Evolutionary conservation across 2,113 vertebrate species (phyloP), one percentile per base, ranked within the genome.

Genomic region (Vulpes vulpes): DNA sequence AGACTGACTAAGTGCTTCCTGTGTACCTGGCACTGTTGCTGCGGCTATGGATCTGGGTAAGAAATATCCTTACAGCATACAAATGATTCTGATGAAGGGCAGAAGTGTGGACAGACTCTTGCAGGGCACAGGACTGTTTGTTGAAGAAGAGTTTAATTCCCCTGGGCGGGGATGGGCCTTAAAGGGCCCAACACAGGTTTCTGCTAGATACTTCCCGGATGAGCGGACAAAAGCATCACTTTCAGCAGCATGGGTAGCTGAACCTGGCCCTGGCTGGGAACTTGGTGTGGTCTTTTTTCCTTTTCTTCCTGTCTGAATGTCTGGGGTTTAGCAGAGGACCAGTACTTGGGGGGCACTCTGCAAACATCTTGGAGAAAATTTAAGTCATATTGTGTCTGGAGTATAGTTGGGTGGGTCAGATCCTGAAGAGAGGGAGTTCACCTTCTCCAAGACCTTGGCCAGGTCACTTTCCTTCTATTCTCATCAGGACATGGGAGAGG

Each of bases 111-210:
- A 27, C 0, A 22, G 51, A 38, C 49, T 94, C 60, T 51, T 25
- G 2, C 1, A 55, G 73, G 8, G 43, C 53, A 53, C 5, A 20
- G 51, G 1, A 51, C 27, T 95, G 17, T 89, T 85, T 86, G 17
- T 55, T 71, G 79, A 57, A 59, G 53, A 71, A 51, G 49, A 92
- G 17, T 12, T 83, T 76, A 30, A 53, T 86, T 96, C 25, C 19
- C 43, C 73, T 1, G 1, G 23, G n/a, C 0, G 55, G 25, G 3
- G 27, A 1, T 0, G 27, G 4, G 3, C 82, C 25, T 80, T 80
- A 74, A 76, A 73, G 60, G 55, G 43, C 4, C 55, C 2, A 2
- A 83, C 8, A 55, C 43, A 79, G 22, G 35, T 27, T 11, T 82
- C 80, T 82, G 49, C 53, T 79, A 35, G 43, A 38, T 57, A 22